Base-by-base conservation (phyloP, 2,797 vertebrate species). In the Sebastes matsubarae region DNA sequence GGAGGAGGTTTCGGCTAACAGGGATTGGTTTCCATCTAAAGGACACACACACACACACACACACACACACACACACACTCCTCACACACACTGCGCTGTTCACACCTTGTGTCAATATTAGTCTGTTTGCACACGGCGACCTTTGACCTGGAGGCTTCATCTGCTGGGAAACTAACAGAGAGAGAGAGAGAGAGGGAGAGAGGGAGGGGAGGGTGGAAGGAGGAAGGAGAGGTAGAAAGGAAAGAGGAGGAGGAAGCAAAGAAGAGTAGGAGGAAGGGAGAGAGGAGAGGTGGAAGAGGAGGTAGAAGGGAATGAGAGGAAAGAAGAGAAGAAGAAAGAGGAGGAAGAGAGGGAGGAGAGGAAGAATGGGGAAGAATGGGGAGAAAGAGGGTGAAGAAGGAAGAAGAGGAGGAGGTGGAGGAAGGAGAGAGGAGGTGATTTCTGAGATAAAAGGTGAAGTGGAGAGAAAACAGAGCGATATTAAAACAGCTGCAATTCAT, bases 401-500 rank as follows among this genome's bases (percentile, higher is more conserved):
- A 46, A 54, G 24, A 60, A 8, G 27, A 60, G 16, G 25, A 13
- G 12, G 20, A 10, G 57, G 20, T 16, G 38, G 38, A 16, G 42
- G 42, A 18, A 46, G 42, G 42, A 46, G 42, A 42, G 72, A 14
- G 68, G 55, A 57, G 76, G 71, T 78, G 66, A 85, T 85, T 82
- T 72, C 84, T 85, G 83, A 88, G 89, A 89, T 88, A 83, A 89
- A 77, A 69, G 69, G 81, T 72, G 90, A 88, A 83, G 76, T 83
- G 75, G 13, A 82, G 77, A 68, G 74, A 84, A 91, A 90, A 91
- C 86, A 89, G 3, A 57, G 75, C 32, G n/a, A 86, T 91, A 85
- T 90, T 90, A 87, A 90, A 93, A 89, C 93, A 94, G 89, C 89
- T 93, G 91, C 80, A 78, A 68, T 73, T 86, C 66, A 91, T 93